Conservation (phyloP, 2,113 vertebrate species). For the Actinemys pallida region DNA sequence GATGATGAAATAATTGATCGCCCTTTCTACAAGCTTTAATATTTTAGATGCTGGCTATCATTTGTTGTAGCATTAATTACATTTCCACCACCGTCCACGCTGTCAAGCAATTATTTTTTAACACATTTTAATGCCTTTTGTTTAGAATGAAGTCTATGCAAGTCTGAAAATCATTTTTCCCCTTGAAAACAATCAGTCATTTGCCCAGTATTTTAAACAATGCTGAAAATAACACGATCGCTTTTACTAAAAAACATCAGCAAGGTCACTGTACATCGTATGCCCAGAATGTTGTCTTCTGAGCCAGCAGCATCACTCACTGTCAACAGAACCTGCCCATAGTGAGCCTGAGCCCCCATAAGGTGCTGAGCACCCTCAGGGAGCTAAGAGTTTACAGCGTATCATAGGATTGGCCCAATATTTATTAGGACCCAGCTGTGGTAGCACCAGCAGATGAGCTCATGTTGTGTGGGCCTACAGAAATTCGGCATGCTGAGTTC, state of each 20-base stretch:
- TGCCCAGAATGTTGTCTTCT: not conserved
- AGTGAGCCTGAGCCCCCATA: not conserved
- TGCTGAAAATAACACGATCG: not conserved
- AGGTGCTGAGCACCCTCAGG: not conserved
- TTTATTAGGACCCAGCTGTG: not conserved
- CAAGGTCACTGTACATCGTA: not conserved
- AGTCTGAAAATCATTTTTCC: not conserved
- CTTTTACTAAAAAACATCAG: not conserved
- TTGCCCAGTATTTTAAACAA: not conserved
- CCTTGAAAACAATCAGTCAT: not conserved
- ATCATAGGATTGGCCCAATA: not conserved
- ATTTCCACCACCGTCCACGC: not conserved
- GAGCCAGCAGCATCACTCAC: not conserved
- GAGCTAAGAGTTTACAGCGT: not conserved
- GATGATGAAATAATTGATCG: not conserved
- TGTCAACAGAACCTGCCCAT: not conserved
- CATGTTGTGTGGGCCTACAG: not conserved
- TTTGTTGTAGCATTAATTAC: not conserved
- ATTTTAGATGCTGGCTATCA: not conserved
- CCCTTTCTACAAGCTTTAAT: not conserved
- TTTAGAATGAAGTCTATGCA: not conserved
- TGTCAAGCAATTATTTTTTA: not conserved
- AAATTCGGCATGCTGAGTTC: not conserved
- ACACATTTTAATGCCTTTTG: not conserved
- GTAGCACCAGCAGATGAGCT: not conserved